Evolutionary conservation across 2,113 vertebrate species (phyloP), one percentile per base, ranked within the genome.

Genomic region (Romanogobio albipinnatus): DNA sequence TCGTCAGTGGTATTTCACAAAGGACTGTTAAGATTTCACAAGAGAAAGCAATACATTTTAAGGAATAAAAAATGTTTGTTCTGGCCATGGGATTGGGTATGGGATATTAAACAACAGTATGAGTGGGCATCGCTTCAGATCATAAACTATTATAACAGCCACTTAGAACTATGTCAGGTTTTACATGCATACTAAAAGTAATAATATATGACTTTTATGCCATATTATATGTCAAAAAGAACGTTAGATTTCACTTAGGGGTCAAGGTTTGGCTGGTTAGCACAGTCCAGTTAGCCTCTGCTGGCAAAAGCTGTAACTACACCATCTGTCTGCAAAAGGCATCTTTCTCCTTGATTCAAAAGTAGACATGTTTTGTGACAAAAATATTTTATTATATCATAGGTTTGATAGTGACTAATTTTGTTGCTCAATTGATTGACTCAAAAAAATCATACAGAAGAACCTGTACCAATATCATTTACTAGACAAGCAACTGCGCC

Each of bases 111-210:
- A 78, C 45, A 78, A 5, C n/a, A 8, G 6, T 43, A 61, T 45
- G 33, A 45, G 36, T 61, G 56, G 9, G 51, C 59, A 77, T 36
- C 10, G 10, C 6, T 58, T 61, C 61, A 61, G 33, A 61, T 79
- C 53, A 79, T 39, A 78, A 79, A 26, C 58, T 61, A 19, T 79
- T 79, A 62, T 45, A 79, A 43, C 4, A 79, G 22, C 39, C 59
- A 62, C 22, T 45, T 59, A 62, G 4, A 77, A n/a, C 49, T 22
- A 77, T 15, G 36, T 78, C 56, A 61, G 33, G 56, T 15, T 79
- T 45, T 22, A 56, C 1, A 77, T 58, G 14, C 24, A 45, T 39
- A 36, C 13, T 45, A 17, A 43, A 59, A 15, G n/a, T 26, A 13
- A 26, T 15, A 15, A 61, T 79, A 19, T 59, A 58, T 36, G 2